phyloP scores from a whole-genome alignment of 1,140 invertebrate genomes.

The Penaeus vannamei region DNA sequence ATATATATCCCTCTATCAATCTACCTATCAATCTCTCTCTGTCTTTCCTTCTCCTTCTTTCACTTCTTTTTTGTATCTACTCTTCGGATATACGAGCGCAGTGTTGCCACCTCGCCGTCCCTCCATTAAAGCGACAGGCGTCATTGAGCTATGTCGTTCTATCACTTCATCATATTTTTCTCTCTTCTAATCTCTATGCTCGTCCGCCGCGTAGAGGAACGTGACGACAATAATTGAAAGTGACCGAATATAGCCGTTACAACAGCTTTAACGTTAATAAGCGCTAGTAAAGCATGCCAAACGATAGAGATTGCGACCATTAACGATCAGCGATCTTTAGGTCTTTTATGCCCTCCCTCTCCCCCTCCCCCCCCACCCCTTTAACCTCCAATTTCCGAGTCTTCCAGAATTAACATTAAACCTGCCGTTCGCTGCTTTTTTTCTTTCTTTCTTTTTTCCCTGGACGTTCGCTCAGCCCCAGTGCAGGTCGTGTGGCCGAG shows the following conservation, averaged over 20 bases:
- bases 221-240: constrained; percentile 64
- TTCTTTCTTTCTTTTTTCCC: too few relatives aligned
- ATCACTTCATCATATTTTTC: constrained; percentile 32
- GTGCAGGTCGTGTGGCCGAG: too few relatives aligned
- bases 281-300: constrained; percentile 47
- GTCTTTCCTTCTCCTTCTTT: too few relatives aligned
- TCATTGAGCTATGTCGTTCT: constrained; percentile 47
- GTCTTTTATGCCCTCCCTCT: constrained; percentile 40
- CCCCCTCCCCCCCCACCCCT: background rate
- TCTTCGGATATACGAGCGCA: too few relatives aligned
- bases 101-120: too few relatives aligned
- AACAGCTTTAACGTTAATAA: constrained; percentile 51
- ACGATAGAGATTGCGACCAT: constrained; percentile 55
- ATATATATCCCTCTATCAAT: too few relatives aligned
- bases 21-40: too few relatives aligned
- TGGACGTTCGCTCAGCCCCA: too few relatives aligned
- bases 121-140: background rate
- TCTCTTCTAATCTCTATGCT: constrained; percentile 52
- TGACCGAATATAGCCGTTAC: constrained; percentile 52
- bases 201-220: constrained; percentile 43
- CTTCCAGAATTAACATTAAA: too few relatives aligned
- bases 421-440: too few relatives aligned
- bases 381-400: background rate
- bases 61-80: too few relatives aligned
- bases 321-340: constrained; percentile 58